Conservation (phyloP, 2,797 vertebrate species). For the Spinibarbus caldwelli region DNA sequence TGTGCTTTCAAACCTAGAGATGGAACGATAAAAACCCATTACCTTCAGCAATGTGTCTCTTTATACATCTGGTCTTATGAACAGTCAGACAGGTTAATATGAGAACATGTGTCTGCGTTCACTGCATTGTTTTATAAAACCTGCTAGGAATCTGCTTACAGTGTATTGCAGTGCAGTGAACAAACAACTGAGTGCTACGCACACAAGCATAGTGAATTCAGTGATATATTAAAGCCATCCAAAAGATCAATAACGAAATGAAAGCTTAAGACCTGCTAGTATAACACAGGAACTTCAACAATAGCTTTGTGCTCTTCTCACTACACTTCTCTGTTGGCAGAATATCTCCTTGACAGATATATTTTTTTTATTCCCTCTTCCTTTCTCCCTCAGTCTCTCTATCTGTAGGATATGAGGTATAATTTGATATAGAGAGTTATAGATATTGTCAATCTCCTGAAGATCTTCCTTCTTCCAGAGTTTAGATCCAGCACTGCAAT, state of each 20-base stretch:
- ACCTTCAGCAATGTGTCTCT: neutral
- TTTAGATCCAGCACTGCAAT: neutral
- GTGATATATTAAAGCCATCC: slow-evolving; percentile 57
- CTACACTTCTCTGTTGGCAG: slow-evolving; percentile 20
- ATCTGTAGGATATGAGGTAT: neutral
- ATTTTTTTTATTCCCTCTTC: neutral
- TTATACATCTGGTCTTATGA: slow-evolving; percentile 12
- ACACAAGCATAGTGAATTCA: slow-evolving; percentile 1
- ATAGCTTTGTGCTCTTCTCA: slow-evolving; percentile 46
- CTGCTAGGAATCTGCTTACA: slow-evolving; percentile 5
- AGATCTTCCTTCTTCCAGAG: neutral
- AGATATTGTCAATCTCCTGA: neutral
- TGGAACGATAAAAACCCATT: neutral
- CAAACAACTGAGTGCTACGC: neutral
- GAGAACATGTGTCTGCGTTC: neutral
- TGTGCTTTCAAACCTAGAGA: neutral
- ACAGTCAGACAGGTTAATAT: slow-evolving; percentile 1
- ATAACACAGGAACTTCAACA: slow-evolving; percentile 46
- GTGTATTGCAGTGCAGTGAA: slow-evolving; percentile 20
- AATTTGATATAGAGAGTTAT: neutral
- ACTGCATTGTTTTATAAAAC: slow-evolving; percentile 1
- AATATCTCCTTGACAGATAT: slow-evolving; percentile 1
- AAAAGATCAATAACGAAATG: slow-evolving; percentile 55
- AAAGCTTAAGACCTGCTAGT: slow-evolving; percentile 47
- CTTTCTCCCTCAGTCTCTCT: slow-evolving; percentile 17